These are phyloP conservation scores for Torymus texanus DNA, from an alignment of 2,888 invertebrate species.

Conservation along the genomic window DNA sequence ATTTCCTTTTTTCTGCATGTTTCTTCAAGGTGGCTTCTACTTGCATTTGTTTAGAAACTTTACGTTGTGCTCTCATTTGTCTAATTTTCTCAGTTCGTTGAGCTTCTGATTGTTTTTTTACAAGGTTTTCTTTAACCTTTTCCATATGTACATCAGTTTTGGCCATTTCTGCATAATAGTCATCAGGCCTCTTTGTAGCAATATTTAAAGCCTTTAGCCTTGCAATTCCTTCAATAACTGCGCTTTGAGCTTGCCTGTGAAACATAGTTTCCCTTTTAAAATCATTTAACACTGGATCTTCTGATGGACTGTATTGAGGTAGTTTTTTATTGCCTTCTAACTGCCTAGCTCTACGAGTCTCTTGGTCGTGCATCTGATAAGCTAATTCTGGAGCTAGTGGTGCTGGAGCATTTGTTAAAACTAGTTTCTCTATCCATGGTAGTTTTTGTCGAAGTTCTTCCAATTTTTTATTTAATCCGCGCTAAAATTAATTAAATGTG, in stretches of 20 bases:
- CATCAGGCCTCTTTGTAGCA: slow-evolving; percentile 90
- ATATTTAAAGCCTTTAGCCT: slow-evolving; percentile 85
- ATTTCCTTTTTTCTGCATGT: slow-evolving; percentile 92
- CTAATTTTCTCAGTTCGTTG: slow-evolving; percentile 93
- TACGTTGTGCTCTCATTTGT: slow-evolving; percentile 91
- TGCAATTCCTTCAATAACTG: slow-evolving; percentile 88
- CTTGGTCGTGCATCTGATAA: slow-evolving; percentile 85
- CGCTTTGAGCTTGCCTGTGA: slow-evolving; percentile 90
- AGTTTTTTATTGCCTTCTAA: slow-evolving; percentile 84
- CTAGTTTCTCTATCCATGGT: slow-evolving; percentile 91
- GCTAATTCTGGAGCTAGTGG: slow-evolving; percentile 91
- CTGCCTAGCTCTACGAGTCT: slow-evolving; percentile 81
- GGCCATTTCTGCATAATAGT: slow-evolving; percentile 99
- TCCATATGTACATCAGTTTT: slow-evolving; percentile 99
- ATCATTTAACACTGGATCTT: slow-evolving; percentile 91
- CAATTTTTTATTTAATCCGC: slow-evolving; percentile 82
- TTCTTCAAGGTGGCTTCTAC: slow-evolving; percentile 89
- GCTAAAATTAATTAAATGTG: slow-evolving; percentile 68
- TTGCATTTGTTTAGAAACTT: slow-evolving; percentile 93
- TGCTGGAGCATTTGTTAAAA: slow-evolving; percentile 85
- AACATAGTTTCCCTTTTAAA: slow-evolving; percentile 93
- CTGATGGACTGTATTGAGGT: slow-evolving; percentile 79
- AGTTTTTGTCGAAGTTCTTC: slow-evolving; percentile 83
- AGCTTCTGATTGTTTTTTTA: slow-evolving; percentile 89
- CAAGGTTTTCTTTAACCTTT: slow-evolving; percentile 88